These are phyloP conservation scores for Symphodus melops DNA, from an alignment of 2,113 vertebrate species.

Conservation along the genomic window DNA sequence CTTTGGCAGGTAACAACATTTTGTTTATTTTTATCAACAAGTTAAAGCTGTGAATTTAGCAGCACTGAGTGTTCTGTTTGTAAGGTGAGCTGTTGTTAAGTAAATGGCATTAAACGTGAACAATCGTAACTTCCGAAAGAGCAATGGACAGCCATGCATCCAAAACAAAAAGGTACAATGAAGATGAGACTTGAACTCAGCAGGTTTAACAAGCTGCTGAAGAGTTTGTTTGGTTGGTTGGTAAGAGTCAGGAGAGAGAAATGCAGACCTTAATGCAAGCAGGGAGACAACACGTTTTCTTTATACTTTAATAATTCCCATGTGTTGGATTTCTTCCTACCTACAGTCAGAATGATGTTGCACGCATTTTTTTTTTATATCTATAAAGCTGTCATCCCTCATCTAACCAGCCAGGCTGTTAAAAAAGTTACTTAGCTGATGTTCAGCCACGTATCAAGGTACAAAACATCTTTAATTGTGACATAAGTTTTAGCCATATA, in stretches of 20 bases:
- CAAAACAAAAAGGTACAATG: constrained; percentile 21
- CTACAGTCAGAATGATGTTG: not conserved
- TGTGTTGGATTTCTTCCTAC: not conserved
- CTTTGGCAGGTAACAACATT: too few species aligned
- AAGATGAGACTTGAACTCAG: not conserved
- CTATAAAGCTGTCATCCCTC: constrained; percentile 17
- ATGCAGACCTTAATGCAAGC: not conserved
- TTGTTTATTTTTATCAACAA: not conserved
- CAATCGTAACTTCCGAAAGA: constrained; percentile 10
- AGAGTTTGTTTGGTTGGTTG: not conserved
- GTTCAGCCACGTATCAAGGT: constrained; percentile 11
- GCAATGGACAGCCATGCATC: not conserved
- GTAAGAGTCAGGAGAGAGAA: not conserved
- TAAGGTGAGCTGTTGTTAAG: not conserved
- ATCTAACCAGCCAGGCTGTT: constrained; percentile 19
- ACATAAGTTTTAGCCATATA: not conserved
- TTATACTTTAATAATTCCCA: too few species aligned
- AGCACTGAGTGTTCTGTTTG: not conserved
- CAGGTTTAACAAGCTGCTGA: not conserved
- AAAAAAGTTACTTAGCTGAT: constrained; percentile 44
- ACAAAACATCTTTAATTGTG: not conserved
- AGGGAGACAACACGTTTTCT: not conserved
- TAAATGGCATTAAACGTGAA: not conserved
- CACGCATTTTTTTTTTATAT: too few species aligned
- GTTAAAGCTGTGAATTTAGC: not conserved